A percentile compares a stretch with the other conserved stretches of the same genome.
Conservation (phyloP, 2,113 vertebrate species). For the Urocolius indicus region DNA sequence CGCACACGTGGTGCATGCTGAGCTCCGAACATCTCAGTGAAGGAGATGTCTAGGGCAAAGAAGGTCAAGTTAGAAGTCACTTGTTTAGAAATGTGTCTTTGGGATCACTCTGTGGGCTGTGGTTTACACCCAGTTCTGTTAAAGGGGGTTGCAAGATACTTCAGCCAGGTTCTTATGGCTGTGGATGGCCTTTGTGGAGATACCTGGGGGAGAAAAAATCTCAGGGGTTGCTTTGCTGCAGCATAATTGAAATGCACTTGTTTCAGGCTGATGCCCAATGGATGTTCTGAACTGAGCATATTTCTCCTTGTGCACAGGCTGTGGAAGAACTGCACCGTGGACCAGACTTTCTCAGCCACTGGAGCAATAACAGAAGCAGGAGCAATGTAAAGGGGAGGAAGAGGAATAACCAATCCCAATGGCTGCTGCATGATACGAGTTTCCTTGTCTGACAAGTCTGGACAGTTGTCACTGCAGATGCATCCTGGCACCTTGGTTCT, state of each 20-base stretch:
- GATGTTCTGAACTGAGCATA: fast-evolving
- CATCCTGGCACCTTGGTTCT: fast-evolving
- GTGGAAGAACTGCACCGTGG: not conserved
- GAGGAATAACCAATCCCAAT: not conserved
- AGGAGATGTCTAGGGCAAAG: not conserved
- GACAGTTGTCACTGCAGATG: too few species aligned
- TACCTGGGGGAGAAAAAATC: fast-evolving
- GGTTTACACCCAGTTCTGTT: not conserved
- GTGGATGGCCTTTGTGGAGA: not conserved
- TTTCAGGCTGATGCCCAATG: not conserved
- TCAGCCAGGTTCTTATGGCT: fast-evolving
- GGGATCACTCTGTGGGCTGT: not conserved
- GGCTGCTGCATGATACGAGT: fast-evolving
- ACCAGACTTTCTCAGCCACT: fast-evolving
- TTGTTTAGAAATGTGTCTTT: not conserved
- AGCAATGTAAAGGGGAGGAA: not conserved
- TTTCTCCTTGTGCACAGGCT: not conserved
- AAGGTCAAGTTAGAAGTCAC: not conserved
- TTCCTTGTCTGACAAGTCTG: too few species aligned
- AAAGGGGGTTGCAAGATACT: not conserved
- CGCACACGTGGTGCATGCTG: fast-evolving
- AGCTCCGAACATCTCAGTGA: fast-evolving
- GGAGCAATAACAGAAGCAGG: fast-evolving
- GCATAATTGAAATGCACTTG: fast-evolving
- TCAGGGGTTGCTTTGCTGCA: not conserved